Conservation (phyloP, 2,888 invertebrate species). For the Dryadula phaetusa region DNA sequence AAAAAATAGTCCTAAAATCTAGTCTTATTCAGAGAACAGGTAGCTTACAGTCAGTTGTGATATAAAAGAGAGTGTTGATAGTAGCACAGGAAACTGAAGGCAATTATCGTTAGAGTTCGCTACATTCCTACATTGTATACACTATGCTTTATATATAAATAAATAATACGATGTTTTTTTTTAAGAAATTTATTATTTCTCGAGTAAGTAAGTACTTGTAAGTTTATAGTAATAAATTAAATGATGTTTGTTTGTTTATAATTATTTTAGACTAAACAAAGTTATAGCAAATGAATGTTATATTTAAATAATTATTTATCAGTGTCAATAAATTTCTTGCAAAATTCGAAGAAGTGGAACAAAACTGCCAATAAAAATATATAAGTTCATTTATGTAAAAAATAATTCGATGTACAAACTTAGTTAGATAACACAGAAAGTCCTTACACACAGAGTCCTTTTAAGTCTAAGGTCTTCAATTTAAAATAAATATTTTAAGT, state of each 20-base stretch:
- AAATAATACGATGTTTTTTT: slow-evolving; percentile 27
- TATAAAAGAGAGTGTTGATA: slow-evolving; percentile 65
- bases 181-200: slow-evolving; percentile 21
- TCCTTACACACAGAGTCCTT: too few relatives aligned
- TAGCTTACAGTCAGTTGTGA: not conserved
- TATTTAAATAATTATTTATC: too few relatives aligned
- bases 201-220: not conserved
- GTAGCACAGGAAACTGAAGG: slow-evolving; percentile 76
- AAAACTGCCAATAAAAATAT: too few relatives aligned
- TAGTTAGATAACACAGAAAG: too few relatives aligned
- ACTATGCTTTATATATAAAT: slow-evolving; percentile 31
- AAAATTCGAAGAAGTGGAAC: too few relatives aligned
- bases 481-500: too few relatives aligned
- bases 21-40: not conserved
- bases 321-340: too few relatives aligned
- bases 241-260: too few relatives aligned
- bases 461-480: too few relatives aligned
- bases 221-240: slow-evolving; percentile 2
- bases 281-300: too few relatives aligned
- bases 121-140: slow-evolving; percentile 55
- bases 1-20: not conserved
- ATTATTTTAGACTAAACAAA: not conserved
- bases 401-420: too few relatives aligned
- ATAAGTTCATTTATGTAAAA: too few relatives aligned
- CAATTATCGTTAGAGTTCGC: slow-evolving; percentile 67